Base-by-base conservation (phyloP, 2,113 vertebrate species). In the Dermatemys mawii region DNA sequence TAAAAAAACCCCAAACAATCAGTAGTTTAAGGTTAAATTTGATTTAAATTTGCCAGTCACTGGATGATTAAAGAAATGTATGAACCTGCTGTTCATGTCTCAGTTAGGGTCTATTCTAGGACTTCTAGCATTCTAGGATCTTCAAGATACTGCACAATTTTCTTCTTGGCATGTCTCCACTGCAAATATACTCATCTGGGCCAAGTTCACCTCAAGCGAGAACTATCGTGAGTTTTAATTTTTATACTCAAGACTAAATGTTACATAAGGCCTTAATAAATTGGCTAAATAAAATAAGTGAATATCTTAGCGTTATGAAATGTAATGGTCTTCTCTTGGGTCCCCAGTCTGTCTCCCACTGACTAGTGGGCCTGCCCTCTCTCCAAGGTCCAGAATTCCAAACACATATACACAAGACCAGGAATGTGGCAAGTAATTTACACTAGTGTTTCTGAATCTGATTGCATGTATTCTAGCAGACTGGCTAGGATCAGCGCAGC, bases 181-280 rank as follows among this genome's bases (percentile, higher is more conserved):
- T 70, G 60, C 51, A 95, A 94, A 95, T 54, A 91, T 88, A 89
- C 44, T 55, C 0, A 83, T 75, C 70, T 49, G 38, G 44, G 29
- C 80, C 88, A 48, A 11, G 22, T 57, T 90, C 51, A 78, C 11
- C 70, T 60, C 84, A 38, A 78, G 67, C 11, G 26, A 55, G 57
- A 87, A 81, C 94, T 96, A 57, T 81, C 90, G 50, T 67, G 41
- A 48, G 70, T 79, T 95, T n/a, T 91, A 51, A 19, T 91, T 76
- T n/a, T 32, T 79, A 26, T 55, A 55, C 44, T 22, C 14, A n/a
- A 82, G 29, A 49, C n/a, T 86, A 92, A 55, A 10, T 38, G 81
- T 93, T 91, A 88, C 67, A 83, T 27, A 86, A 96, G 78, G 54
- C 46, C 17, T 53, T 96, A 79, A 84, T 83, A 92, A 96, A 87